Base-by-base conservation (phyloP, 92 coral and sea anemone species). In the Zoanthus sansibaricus region DNA sequence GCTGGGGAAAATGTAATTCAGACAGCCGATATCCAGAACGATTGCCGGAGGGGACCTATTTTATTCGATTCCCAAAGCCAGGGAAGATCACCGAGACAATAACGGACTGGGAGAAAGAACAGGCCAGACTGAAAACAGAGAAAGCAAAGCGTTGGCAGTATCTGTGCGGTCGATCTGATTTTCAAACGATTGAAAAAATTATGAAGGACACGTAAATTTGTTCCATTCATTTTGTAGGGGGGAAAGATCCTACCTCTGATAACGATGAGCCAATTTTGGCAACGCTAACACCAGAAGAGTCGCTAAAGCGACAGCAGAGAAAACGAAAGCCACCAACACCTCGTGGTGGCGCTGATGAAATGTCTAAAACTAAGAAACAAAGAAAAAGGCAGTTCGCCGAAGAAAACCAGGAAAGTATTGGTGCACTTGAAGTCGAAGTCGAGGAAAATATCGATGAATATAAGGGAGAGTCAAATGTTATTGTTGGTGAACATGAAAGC, bases 281-380 rank as follows among this genome's bases (percentile, higher is more conserved):
- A 30, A 55, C 82, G 67, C 48, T 52, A 77, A 55, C 82, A 4
- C 66, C 66, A 58, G 69, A 77, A 14, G 82, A 77, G 69, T 77
- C 82, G 58, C 58, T 45, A 14, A 33, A 58, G 82, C 13, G 82
- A 58, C 70, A 59, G 70, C 51, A 77, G 30, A 55, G 82, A 21
- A 77, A 58, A 59, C 9, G 70, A 58, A 77, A 77, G 49, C 78
- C 70, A 58, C 82, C 82, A 77, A 77, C 68, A 77, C 69, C 46
- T 30, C 49, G 82, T n/a, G 82, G 82, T 77, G 82, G 49, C 48
- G 21, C 78, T 16, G 56, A 45, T 47, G 33, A 73, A 47, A 16
- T 33, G 49, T 8, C 69, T 47, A 77, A 77, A 77, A 54, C 45
- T 54, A 76, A 46, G 32, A 76, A 16, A 52, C 62, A 37, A 75